A percentile compares a stretch with the other conserved stretches of the same genome.
These are phyloP conservation scores for Zosterops japonicus DNA, from an alignment of 2,113 vertebrate species.

Conservation along the genomic window DNA sequence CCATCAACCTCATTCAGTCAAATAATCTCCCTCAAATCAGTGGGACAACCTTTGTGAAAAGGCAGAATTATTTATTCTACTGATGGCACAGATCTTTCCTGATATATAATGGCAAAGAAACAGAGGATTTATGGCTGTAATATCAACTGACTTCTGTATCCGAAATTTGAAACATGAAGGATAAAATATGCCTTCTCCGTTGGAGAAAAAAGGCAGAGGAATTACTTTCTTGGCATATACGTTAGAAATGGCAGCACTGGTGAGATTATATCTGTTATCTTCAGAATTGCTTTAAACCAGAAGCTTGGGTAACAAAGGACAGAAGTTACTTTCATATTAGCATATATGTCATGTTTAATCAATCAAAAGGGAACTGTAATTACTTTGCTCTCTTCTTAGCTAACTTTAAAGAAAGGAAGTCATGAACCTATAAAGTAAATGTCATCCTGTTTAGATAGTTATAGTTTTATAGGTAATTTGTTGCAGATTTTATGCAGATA, in stretches of 20 bases:
- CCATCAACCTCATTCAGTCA: neutral
- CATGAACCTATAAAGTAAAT: slow-evolving; percentile 80
- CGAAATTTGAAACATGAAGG: slow-evolving; percentile 55
- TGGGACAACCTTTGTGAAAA: slow-evolving; percentile 11
- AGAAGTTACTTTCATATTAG: slow-evolving; percentile 83
- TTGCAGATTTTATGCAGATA: slow-evolving; percentile 87
- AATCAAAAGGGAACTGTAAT: slow-evolving; percentile 80
- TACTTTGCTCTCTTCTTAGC: slow-evolving; percentile 79
- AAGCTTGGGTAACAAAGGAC: slow-evolving; percentile 70
- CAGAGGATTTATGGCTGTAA: slow-evolving; percentile 47
- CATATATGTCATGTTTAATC: slow-evolving; percentile 91
- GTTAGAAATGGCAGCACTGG: slow-evolving; percentile 68
- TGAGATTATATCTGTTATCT: slow-evolving; percentile 75
- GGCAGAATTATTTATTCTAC: slow-evolving; percentile 29
- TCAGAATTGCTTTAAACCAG: slow-evolving; percentile 72
- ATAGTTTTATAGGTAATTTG: slow-evolving; percentile 88
- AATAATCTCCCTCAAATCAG: neutral
- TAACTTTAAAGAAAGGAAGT: slow-evolving; percentile 83
- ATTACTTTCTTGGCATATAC: slow-evolving; percentile 63
- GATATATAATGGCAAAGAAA: slow-evolving; percentile 40
- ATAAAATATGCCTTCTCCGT: slow-evolving; percentile 47
- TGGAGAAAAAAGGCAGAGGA: slow-evolving; percentile 53
- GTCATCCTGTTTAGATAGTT: slow-evolving; percentile 86
- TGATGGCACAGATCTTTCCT: slow-evolving; percentile 52
- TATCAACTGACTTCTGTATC: slow-evolving; percentile 58